Conservation (phyloP, 1,140 invertebrate species). For the Nasonia vitripennis region DNA sequence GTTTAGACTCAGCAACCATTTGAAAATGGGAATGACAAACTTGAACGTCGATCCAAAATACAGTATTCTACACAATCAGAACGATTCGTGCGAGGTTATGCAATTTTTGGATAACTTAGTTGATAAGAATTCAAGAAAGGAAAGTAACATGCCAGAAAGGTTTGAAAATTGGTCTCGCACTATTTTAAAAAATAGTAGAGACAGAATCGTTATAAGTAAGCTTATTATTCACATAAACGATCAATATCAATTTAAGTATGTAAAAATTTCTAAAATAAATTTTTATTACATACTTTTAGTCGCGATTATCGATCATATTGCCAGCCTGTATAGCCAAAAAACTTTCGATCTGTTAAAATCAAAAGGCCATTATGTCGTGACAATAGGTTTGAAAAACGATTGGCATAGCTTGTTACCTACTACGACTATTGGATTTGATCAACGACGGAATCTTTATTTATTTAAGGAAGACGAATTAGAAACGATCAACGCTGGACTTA, state of each 20-base stretch:
- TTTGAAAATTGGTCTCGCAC: slow-evolving; percentile 44
- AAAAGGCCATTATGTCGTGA: slow-evolving; percentile 55
- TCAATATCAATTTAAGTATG: not conserved
- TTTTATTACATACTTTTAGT: slow-evolving; percentile 52
- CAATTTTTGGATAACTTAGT: not conserved
- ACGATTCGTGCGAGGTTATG: slow-evolving; percentile 52
- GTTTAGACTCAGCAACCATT: slow-evolving; percentile 50
- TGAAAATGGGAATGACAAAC: slow-evolving; percentile 58
- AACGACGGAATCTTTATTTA: slow-evolving; percentile 57
- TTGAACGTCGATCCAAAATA: slow-evolving; percentile 40
- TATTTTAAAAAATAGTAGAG: slow-evolving; percentile 54
- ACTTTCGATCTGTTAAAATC: slow-evolving; percentile 54
- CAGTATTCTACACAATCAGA: slow-evolving; percentile 56
- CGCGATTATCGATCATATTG: slow-evolving; percentile 55
- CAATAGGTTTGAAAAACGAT: slow-evolving; percentile 56
- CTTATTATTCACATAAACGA: not conserved
- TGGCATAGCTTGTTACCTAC: slow-evolving; percentile 52
- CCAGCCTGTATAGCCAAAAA: slow-evolving; percentile 41
- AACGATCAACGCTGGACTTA: not conserved
- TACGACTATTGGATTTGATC: slow-evolving; percentile 56
- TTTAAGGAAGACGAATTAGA: slow-evolving; percentile 50
- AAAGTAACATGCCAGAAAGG: slow-evolving; percentile 25
- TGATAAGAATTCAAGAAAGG: slow-evolving; percentile 1
- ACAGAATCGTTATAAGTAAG: slow-evolving; percentile 58
- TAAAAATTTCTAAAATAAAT: slow-evolving; percentile 23